Conservation (phyloP, 2,113 vertebrate genomes). For the Eidolon helvum region DNA sequence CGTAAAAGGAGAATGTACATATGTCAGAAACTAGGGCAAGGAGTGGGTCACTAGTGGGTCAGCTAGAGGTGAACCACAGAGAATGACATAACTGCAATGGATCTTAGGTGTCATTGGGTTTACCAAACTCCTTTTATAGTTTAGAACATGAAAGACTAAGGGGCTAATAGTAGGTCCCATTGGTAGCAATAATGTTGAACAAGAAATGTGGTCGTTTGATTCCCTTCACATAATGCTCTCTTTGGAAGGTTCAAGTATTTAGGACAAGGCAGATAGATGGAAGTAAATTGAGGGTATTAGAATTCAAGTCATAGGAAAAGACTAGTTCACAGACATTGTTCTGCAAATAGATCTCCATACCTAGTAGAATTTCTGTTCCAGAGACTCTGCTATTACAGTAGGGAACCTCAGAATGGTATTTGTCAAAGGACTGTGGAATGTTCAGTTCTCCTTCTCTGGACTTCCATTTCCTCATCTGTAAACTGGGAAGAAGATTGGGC, state of each 20-base stretch:
- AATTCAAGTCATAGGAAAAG: not conserved
- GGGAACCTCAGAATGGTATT: not conserved
- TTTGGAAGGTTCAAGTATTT: not conserved
- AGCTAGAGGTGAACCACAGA: not conserved
- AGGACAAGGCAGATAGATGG: not conserved
- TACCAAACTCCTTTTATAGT: not conserved
- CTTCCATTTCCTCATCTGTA: not conserved
- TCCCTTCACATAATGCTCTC: not conserved
- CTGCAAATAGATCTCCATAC: not conserved
- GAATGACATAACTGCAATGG: not conserved
- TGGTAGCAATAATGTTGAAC: not conserved
- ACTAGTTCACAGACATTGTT: not conserved
- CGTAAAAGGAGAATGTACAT: not conserved
- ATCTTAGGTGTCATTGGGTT: not conserved
- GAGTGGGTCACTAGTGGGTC: not conserved
- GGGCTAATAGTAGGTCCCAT: too few species aligned
- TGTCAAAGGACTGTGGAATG: not conserved
- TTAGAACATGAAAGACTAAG: not conserved
- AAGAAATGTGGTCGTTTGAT: not conserved
- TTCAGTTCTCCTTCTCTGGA: not conserved
- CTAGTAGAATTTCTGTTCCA: not conserved
- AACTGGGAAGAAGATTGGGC: not conserved
- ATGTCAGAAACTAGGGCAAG: not conserved
- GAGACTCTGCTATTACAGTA: not conserved
- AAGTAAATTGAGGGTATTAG: not conserved